Evolutionary conservation across 2,113 vertebrate genomes (phyloP).

Genomic region (Rafetus swinhoei): DNA sequence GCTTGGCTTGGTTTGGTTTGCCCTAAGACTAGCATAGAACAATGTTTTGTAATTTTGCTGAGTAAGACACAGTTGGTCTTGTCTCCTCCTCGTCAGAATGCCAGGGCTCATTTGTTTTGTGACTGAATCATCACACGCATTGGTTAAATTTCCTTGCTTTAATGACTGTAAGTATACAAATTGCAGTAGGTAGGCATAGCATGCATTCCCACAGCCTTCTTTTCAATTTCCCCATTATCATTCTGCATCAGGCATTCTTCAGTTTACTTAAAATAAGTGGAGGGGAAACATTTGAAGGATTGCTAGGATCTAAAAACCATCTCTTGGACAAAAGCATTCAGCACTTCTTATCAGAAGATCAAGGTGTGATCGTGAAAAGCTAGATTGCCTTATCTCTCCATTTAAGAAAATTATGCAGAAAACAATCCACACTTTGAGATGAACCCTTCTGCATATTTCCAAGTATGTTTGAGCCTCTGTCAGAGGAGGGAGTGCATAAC

Average conservation of each 20-base stretch:
- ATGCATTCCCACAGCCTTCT: not conserved
- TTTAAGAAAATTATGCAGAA: not conserved
- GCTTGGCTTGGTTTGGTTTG: slow-evolving; percentile 56
- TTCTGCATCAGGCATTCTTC: not conserved
- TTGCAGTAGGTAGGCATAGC: not conserved
- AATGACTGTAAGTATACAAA: not conserved
- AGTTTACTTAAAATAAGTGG: not conserved
- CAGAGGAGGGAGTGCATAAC: not conserved
- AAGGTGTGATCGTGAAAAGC: not conserved
- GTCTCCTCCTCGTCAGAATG: not conserved
- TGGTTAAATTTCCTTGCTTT: not conserved
- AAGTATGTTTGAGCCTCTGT: not conserved
- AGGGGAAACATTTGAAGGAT: not conserved
- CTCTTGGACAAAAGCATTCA: not conserved
- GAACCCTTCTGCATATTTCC: not conserved
- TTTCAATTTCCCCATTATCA: not conserved
- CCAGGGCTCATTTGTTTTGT: not conserved
- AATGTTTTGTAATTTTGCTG: slow-evolving; percentile 14
- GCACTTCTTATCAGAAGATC: not conserved
- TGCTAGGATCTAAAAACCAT: not conserved
- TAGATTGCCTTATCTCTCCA: not conserved
- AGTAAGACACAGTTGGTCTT: not conserved
- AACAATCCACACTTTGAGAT: not conserved
- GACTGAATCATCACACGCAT: not conserved
- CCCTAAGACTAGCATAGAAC: slow-evolving; percentile 14